phyloP scores from a whole-genome alignment of 2,888 invertebrate genomes.

The Rhagium mordax region DNA sequence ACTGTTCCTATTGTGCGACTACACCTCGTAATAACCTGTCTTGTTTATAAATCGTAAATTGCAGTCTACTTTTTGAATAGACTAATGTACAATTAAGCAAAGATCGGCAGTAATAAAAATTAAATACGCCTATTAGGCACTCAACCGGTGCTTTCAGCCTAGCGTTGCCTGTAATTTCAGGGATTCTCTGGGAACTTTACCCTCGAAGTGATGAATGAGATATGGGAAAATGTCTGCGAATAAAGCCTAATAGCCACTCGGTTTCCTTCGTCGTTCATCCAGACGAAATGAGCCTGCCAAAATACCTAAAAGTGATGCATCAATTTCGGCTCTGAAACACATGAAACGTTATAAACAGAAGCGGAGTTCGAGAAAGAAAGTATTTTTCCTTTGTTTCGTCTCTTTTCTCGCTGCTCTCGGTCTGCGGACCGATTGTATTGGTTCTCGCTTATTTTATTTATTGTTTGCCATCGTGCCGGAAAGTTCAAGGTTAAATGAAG shows the following conservation, averaged over 20 bases:
- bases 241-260: conserved; percentile 19
- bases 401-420: neutral
- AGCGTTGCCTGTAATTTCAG: neutral
- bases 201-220: conserved; percentile 20
- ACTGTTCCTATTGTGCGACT: neutral
- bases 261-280: neutral
- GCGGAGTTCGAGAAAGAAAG: neutral
- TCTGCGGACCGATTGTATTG: conserved; percentile 3
- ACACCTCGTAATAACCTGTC: neutral
- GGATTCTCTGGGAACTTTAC: conserved; percentile 1
- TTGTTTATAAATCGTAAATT: neutral
- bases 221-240: conserved; percentile 17
- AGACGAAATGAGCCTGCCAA: conserved; percentile 11
- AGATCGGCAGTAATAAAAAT: conserved; percentile 3
- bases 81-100: neutral
- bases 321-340: conserved; percentile 9
- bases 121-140: conserved; percentile 10
- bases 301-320: conserved; percentile 23
- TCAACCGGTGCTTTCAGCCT: neutral
- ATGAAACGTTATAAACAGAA: conserved; percentile 15
- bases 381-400: neutral
- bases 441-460: conserved; percentile 14
- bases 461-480: neutral
- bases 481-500: conserved; percentile 13
- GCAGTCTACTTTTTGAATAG: neutral